These are phyloP conservation scores for Lagria hirta DNA, from an alignment of 2,888 invertebrate species.

Conservation along the genomic window DNA sequence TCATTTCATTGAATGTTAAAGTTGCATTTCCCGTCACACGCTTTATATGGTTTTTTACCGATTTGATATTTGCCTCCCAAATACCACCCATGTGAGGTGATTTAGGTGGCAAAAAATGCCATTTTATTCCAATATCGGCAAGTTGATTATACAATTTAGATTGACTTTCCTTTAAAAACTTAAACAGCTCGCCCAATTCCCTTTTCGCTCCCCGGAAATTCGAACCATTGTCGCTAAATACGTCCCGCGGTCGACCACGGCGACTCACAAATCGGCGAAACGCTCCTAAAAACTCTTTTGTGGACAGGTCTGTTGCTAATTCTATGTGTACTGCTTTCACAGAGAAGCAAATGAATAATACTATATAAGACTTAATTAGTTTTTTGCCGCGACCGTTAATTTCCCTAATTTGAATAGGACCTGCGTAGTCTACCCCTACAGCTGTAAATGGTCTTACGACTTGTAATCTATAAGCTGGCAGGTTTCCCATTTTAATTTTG, in stretches of 20 bases:
- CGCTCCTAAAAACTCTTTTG: slow-evolving; percentile 7
- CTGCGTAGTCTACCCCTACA: slow-evolving; percentile 15
- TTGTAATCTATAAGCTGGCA: slow-evolving; percentile 3
- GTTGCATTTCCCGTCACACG: slow-evolving; percentile 6
- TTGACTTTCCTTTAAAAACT: neutral
- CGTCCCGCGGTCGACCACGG: slow-evolving; percentile 28
- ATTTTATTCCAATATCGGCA: slow-evolving; percentile 22
- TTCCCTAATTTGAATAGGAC: slow-evolving; percentile 20
- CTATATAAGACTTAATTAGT: slow-evolving; percentile 23
- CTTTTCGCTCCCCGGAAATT: slow-evolving; percentile 23
- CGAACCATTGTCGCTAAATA: slow-evolving; percentile 28
- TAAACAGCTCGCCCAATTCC: slow-evolving; percentile 12
- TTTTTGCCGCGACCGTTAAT: slow-evolving; percentile 19
- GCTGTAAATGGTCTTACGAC: slow-evolving; percentile 7
- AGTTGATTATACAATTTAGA: neutral
- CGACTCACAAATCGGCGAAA: slow-evolving; percentile 34
- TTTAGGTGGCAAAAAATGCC: slow-evolving; percentile 43
- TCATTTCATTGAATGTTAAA: slow-evolving; percentile 15
- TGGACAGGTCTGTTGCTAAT: slow-evolving; percentile 21
- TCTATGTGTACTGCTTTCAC: slow-evolving; percentile 38
- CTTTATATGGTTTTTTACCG: slow-evolving; percentile 23
- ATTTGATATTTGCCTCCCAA: slow-evolving; percentile 43
- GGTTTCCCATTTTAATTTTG: slow-evolving; percentile 7
- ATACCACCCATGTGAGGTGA: slow-evolving; percentile 43
- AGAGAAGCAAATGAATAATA: slow-evolving; percentile 22